phyloP scores from a whole-genome alignment of 2,113 vertebrate species.

The Octodon degus region DNA sequence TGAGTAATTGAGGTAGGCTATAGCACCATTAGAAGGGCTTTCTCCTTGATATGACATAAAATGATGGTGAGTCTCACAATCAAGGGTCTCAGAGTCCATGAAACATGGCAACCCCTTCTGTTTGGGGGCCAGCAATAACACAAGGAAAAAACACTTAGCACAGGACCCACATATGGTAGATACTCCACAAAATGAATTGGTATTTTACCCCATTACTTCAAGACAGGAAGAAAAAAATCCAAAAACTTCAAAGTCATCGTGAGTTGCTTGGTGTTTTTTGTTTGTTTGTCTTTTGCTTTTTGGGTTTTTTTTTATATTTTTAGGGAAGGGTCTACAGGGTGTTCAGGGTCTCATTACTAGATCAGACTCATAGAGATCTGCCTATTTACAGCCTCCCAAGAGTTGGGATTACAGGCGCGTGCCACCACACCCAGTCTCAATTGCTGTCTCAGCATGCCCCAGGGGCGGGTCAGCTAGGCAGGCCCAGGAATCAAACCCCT shows the following conservation, averaged over 20 bases:
- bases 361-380: too few relatives aligned
- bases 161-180: accelerated
- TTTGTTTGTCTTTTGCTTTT: too few relatives aligned
- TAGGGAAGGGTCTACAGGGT: too few relatives aligned
- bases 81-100: background rate
- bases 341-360: too few relatives aligned
- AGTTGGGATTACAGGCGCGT: too few relatives aligned
- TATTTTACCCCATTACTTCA: background rate
- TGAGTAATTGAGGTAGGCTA: background rate
- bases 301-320: too few relatives aligned
- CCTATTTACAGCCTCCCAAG: too few relatives aligned
- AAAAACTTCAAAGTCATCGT: background rate
- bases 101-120: background rate
- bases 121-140: background rate
- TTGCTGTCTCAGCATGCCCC: too few relatives aligned
- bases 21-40: background rate
- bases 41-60: background rate
- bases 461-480: too few relatives aligned
- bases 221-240: background rate
- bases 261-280: background rate
- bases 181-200: background rate
- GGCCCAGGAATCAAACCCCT: too few relatives aligned
- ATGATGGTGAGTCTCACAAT: background rate
- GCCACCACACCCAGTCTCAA: too few relatives aligned
- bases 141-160: background rate